Conservation (phyloP, 2,113 vertebrate genomes). For the Hemiscyllium ocellatum region DNA sequence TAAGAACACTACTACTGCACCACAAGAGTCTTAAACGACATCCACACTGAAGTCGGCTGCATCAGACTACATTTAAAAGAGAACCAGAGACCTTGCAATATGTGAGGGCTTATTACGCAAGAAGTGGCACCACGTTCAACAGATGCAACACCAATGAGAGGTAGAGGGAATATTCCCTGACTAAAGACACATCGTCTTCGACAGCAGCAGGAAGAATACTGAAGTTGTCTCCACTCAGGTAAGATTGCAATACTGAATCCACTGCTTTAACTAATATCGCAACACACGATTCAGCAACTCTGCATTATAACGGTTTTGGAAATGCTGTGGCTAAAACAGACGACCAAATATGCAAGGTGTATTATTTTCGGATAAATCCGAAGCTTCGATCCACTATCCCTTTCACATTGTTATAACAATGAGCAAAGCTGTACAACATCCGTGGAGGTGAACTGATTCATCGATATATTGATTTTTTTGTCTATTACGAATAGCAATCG, state of each 20-base stretch:
- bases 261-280: neutral
- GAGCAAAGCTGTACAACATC: neutral
- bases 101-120: neutral
- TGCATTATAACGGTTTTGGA: neutral
- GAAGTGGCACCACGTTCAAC: neutral
- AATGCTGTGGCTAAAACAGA: neutral
- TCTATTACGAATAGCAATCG: neutral
- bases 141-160: neutral
- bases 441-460: neutral
- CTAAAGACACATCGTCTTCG: neutral
- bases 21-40: neutral
- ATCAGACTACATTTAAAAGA: neutral
- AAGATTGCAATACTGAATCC: neutral
- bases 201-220: neutral
- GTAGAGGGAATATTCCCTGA: neutral
- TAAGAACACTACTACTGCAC: too few relatives aligned
- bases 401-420: neutral
- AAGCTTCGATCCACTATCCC: neutral
- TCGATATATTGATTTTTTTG: neutral
- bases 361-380: neutral
- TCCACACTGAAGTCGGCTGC: neutral
- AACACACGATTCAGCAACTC: neutral
- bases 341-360: neutral
- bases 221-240: neutral
- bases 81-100: neutral